Base-by-base conservation (phyloP, 2,888 invertebrate genomes). In the Macaria liturata region DNA sequence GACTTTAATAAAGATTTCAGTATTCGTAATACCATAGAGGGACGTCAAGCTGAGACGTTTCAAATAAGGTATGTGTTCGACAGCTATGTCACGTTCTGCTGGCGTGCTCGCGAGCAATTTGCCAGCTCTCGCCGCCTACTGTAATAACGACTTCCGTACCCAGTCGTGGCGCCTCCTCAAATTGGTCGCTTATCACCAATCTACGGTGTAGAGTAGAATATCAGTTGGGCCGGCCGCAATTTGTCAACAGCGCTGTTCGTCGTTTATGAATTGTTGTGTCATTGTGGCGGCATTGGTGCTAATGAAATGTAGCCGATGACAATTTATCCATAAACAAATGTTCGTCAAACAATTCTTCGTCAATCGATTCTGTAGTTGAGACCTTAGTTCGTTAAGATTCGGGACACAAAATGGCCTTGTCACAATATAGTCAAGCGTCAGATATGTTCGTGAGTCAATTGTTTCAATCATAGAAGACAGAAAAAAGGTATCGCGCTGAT, bases 141-240 rank as follows among this genome's bases (percentile, higher is more conserved):
- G 88, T 90, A 89, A 91, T 91, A 90, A 91, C 91, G 91, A 89
- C 90, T 91, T 90, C 90, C 91, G 90, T 87, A 87, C 89, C 88
- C 85, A 82, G 88, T 83, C 88, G 88, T 86, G 89, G 90, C 88
- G 91, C 90, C 91, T 90, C 88, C 90, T 88, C 84, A 88, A 91
- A 91, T 91, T 91, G 90, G 90, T 91, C 91, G 91, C 90, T 91
- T 91, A 91, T 91, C 91, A 89, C 90, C 86, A 86, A 91, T 91
- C 91, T 91, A 86, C 78, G 82, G 84, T 82, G 86, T 86, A 75
- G 84, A 85, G 81, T 86, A 83, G 84, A 84, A 84, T 87, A 86
- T 87, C 86, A 83, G 86, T 81, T 80, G 81, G 84, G 80, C 81
- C 74, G 81, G 76, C 81, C 76, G 85, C 83, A 87, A 88, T 90